Evolutionary conservation across 2,888 invertebrate species (phyloP), one percentile per base, ranked within the genome.

Genomic region (Drosophila koepferae): DNA sequence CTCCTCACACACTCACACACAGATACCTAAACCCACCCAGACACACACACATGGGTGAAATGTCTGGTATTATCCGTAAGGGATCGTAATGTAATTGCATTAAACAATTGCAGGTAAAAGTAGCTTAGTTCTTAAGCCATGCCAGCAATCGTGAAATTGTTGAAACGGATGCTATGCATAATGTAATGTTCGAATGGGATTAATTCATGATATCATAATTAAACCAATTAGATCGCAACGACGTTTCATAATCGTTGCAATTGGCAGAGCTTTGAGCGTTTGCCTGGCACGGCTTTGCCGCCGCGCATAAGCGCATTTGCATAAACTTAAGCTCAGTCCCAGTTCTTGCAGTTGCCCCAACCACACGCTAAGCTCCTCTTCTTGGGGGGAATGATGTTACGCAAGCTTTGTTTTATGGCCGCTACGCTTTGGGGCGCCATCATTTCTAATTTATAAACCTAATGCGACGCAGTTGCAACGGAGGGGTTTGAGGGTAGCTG

Each of bases 371-470:
- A 53, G 53, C 9, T 55, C 16, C 58, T 10, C 44, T 36, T 8
- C 34, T 34, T 44, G 28, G 12, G 16, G n/a, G 18, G 28, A 8
- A 41, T 41, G 55, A 55, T 54, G 56, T 67, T 43, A 53, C 41
- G 63, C 40, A 51, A n/a, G n/a, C n/a, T n/a, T n/a, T n/a, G n/a
- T n/a, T 77, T 81, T 70, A 73, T 72, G 71, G 73, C 64, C 59
- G 72, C n/a, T n/a, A 44, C 63, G 65, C 86, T 63, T 65, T 59
- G 64, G 78, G 74, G 69, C 67, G 63, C 81, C 88, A 86, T 87
- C 89, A 89, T 89, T 89, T 81, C 86, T 89, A 87, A 89, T 87
- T 87, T 89, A 87, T 89, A 83, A 89, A 89, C 63, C 80, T 85
- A 85, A 88, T 81, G 87, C 87, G 76, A 74, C 76, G 87, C 80